These are phyloP conservation scores for Colius striatus DNA, from an alignment of 2,113 vertebrate species.

Conservation along the genomic window DNA sequence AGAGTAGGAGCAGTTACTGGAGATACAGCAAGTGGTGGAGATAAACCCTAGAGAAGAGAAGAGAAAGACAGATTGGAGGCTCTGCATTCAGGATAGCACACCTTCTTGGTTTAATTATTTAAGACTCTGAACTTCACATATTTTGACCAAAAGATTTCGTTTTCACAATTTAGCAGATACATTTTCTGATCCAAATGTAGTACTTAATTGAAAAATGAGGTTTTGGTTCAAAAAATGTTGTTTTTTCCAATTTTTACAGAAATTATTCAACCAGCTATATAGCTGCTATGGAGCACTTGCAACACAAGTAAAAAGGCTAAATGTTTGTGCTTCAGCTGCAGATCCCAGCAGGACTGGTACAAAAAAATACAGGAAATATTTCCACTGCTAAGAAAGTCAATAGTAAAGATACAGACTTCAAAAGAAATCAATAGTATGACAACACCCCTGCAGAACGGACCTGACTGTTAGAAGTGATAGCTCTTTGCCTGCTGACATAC, in stretches of 20 bases:
- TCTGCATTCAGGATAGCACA: background rate
- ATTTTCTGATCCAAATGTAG: background rate
- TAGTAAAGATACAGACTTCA: constrained; percentile 46
- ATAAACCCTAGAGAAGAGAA: background rate
- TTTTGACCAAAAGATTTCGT: background rate
- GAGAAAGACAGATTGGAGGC: background rate
- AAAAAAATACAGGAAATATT: constrained; percentile 38
- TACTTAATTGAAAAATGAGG: background rate
- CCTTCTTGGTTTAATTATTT: background rate
- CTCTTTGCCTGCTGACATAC: constrained; percentile 33
- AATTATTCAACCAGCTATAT: background rate
- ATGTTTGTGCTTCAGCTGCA: background rate
- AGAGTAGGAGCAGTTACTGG: background rate
- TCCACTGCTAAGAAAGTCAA: constrained; percentile 45
- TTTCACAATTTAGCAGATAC: background rate
- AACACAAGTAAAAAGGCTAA: constrained; percentile 10
- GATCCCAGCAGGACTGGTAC: background rate
- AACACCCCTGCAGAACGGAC: background rate
- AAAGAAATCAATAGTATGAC: constrained; percentile 59
- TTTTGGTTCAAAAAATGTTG: background rate
- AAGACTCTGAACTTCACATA: background rate
- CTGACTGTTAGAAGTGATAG: background rate
- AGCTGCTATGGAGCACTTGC: background rate
- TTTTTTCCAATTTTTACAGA: background rate
- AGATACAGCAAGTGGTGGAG: background rate